These are phyloP conservation scores for Actinernus sp. DNA, from an alignment of 92 coral and sea anemone species.

Conservation along the genomic window DNA sequence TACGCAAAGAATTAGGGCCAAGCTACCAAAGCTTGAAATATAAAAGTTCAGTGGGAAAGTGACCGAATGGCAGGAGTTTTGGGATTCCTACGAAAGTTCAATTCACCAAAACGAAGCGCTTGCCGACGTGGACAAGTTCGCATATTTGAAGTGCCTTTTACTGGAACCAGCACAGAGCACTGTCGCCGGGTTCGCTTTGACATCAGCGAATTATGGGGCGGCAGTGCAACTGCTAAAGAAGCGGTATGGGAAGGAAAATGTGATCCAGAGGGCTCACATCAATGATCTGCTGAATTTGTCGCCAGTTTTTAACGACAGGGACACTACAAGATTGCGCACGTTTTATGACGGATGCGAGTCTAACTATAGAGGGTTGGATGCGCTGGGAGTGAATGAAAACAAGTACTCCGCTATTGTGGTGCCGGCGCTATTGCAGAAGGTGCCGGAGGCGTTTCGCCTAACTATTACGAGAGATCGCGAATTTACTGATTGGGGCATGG, in stretches of 20 bases:
- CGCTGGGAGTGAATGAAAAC: constrained; percentile 47
- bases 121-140: constrained; percentile 19
- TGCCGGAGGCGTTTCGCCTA: constrained; percentile 50
- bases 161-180: constrained; percentile 26
- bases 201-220: constrained; percentile 42
- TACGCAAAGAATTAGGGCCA: constrained; percentile 5
- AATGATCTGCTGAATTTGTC: constrained; percentile 15
- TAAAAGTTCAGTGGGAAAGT: constrained; percentile 29
- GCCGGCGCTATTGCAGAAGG: constrained; percentile 48
- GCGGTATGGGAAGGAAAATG: constrained; percentile 32
- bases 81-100: constrained; percentile 52
- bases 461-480: constrained; percentile 66
- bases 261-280: constrained; percentile 56
- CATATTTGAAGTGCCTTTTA: constrained; percentile 25
- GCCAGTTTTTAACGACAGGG: constrained; percentile 40
- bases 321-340: constrained; percentile 33
- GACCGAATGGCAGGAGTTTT: constrained; percentile 57
- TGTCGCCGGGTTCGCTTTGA: constrained; percentile 52
- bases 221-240: constrained; percentile 39
- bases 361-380: constrained; percentile 42
- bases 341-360: constrained; percentile 50
- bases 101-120: constrained; percentile 25
- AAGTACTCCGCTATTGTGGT: constrained; percentile 54
- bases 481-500: constrained; percentile 45
- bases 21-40: constrained; percentile 42